Evolutionary conservation across 2,113 vertebrate species (phyloP).

Genomic region (Sisor rabdophorus): DNA sequence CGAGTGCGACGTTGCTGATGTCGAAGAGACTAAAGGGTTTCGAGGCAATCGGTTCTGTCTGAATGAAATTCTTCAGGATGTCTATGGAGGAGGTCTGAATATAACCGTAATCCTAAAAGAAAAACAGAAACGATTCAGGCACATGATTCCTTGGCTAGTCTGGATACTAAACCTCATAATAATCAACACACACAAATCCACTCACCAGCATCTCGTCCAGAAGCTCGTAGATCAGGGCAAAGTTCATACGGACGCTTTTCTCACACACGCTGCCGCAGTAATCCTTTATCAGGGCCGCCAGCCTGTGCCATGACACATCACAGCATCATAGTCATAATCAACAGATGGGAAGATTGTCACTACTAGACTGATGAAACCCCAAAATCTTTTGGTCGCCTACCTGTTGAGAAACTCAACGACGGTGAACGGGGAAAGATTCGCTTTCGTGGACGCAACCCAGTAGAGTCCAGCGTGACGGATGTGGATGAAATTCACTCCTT

Average conservation of each 20-base stretch:
- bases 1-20: slow-evolving; percentile 83
- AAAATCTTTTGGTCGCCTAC: slow-evolving; percentile 52
- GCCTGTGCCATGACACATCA: slow-evolving; percentile 56
- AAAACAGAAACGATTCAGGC: neutral
- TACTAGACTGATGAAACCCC: neutral
- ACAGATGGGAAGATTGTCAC: neutral
- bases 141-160: no score
- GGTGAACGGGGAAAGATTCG: slow-evolving; percentile 75
- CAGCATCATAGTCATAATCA: no score
- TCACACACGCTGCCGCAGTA: slow-evolving; percentile 81
- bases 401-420: slow-evolving; percentile 82
- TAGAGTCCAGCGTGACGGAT: slow-evolving; percentile 80
- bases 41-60: slow-evolving; percentile 77
- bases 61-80: slow-evolving; percentile 85
- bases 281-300: slow-evolving; percentile 77
- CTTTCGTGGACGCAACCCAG: slow-evolving; percentile 74
- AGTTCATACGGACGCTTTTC: slow-evolving; percentile 78
- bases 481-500: slow-evolving; percentile 76
- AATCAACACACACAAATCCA: neutral
- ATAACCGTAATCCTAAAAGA: slow-evolving; percentile 79
- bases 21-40: slow-evolving; percentile 84
- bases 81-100: slow-evolving; percentile 83
- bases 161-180: neutral
- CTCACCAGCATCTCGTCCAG: slow-evolving; percentile 85
- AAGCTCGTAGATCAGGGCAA: slow-evolving; percentile 84